Conservation (phyloP, 1,140 invertebrate species). For the Heliconius himera region DNA sequence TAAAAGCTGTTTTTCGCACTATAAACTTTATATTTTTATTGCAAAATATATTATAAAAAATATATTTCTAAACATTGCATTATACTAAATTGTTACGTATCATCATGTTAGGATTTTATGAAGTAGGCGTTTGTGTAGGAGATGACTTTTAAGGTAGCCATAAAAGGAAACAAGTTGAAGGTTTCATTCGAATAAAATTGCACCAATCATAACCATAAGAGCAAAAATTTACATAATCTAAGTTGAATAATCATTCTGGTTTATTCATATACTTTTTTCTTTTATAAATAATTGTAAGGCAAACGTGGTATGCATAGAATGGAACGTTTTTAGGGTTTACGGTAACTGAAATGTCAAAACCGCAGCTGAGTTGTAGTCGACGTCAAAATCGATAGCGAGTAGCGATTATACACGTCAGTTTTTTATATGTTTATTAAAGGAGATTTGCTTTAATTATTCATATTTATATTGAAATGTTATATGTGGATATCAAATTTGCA, state of each 20-base stretch:
- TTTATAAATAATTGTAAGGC: background rate
- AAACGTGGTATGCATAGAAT: conserved; percentile 19
- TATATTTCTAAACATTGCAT: conserved; percentile 1
- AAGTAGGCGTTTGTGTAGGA: conserved; percentile 22
- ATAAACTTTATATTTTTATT: background rate
- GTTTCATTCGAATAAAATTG: conserved; percentile 10
- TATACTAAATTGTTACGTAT: no score
- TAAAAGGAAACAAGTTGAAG: conserved; percentile 26
- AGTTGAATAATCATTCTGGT: background rate
- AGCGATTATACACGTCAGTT: conserved; percentile 65
- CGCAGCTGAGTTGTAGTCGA: conserved; percentile 23
- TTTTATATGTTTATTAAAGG: conserved; percentile 41
- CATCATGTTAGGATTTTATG: background rate
- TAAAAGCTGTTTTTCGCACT: background rate
- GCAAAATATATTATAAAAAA: background rate
- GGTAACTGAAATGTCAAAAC: conserved; percentile 27
- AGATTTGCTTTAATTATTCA: conserved; percentile 29
- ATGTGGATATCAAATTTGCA: background rate
- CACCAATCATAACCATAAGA: background rate
- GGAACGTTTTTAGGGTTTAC: conserved; percentile 20
- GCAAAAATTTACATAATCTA: background rate
- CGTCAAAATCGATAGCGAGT: conserved; percentile 54
- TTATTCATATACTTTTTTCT: background rate
- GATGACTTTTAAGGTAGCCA: conserved; percentile 22
- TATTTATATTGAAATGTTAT: conserved; percentile 18